phyloP scores from a whole-genome alignment of 2,797 vertebrate genomes.

The Lates japonicus region DNA sequence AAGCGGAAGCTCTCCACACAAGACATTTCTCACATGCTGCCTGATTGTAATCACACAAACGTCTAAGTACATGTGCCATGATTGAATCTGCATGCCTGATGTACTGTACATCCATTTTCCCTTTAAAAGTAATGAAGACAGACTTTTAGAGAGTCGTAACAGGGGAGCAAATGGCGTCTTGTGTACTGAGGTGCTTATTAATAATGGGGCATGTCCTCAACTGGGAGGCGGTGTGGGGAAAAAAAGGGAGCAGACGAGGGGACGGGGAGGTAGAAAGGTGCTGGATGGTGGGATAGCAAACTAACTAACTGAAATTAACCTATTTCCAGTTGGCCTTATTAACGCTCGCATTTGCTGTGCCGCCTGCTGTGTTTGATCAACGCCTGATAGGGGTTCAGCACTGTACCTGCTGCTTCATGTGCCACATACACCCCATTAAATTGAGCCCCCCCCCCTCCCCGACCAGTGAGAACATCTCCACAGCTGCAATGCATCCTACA shows the following conservation, averaged over 20 bases:
- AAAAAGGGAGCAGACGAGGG: conserved; percentile 35
- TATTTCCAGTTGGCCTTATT: conserved; percentile 39
- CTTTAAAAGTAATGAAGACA: conserved; percentile 55
- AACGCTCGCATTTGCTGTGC: conserved; percentile 15
- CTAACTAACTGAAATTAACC: background rate
- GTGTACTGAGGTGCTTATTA: conserved; percentile 59
- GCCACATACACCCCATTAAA: conserved; percentile 50
- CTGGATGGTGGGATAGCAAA: background rate
- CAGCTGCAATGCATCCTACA: background rate
- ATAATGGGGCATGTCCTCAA: conserved; percentile 55
- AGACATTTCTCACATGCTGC: conserved; percentile 19
- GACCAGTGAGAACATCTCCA: background rate
- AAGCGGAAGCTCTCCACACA: background rate
- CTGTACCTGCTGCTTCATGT: conserved; percentile 30
- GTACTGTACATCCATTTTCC: conserved; percentile 18
- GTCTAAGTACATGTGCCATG: conserved; percentile 32
- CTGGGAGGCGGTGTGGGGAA: conserved; percentile 24
- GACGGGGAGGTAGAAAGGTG: conserved; percentile 3
- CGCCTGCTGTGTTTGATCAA: conserved; percentile 24
- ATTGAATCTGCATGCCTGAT: conserved; percentile 54
- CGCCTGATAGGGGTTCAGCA: conserved; percentile 12
- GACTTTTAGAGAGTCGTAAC: conserved; percentile 42
- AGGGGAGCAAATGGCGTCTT: conserved; percentile 25
- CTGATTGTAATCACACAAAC: conserved; percentile 46
- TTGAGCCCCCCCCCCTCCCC: conserved; percentile 1